Conservation (phyloP, 2,888 invertebrate genomes). For the Brenthis ino region DNA sequence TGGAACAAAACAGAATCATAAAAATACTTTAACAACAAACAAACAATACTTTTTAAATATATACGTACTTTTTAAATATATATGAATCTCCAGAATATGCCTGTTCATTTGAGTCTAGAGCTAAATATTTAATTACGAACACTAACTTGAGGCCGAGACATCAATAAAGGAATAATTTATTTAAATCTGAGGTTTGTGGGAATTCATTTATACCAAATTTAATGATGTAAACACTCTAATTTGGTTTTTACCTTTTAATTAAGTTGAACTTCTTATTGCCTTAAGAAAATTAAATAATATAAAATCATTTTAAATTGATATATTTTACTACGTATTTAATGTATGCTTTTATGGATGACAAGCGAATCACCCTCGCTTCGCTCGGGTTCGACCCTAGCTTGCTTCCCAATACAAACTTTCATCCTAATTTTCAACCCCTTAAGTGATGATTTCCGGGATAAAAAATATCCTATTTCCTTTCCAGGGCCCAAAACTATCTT, state of each 20-base stretch:
- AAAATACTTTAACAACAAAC: background rate
- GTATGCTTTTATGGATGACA: too few species aligned
- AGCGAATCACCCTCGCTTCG: too few species aligned
- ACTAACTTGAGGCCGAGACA: constrained; percentile 46
- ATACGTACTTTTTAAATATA: background rate
- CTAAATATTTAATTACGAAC: constrained; percentile 58
- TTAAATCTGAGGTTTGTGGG: constrained; percentile 28
- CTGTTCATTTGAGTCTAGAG: constrained; percentile 50
- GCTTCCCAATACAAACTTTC: too few species aligned
- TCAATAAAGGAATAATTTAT: constrained; percentile 42
- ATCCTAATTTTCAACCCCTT: too few species aligned
- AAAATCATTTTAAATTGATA: too few species aligned
- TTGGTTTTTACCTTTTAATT: constrained; percentile 14
- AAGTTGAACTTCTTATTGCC: background rate
- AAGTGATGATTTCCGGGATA: too few species aligned
- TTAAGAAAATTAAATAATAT: background rate
- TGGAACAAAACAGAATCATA: background rate
- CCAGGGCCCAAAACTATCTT: too few species aligned
- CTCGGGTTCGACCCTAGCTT: too few species aligned
- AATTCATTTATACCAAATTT: constrained; percentile 25
- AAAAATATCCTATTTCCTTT: too few species aligned
- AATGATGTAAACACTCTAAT: constrained; percentile 25
- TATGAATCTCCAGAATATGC: constrained; percentile 45
- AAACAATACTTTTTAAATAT: background rate
- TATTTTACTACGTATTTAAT: too few species aligned